Evolutionary conservation across 92 coral and sea anemone genomes (phyloP).

Genomic region (Galaxea fascicularis): DNA sequence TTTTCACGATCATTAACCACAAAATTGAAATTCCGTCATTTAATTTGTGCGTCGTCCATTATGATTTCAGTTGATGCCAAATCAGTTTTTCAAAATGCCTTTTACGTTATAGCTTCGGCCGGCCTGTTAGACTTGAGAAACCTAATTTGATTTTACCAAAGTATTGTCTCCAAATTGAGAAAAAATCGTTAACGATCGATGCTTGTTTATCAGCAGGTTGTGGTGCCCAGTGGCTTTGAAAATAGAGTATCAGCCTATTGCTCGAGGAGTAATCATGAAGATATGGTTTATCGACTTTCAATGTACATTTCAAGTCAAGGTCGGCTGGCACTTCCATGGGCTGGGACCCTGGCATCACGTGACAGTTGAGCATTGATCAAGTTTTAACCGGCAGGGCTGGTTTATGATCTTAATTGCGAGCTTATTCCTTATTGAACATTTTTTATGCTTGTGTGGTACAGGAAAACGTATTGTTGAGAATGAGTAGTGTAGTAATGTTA

Average conservation of each 20-base stretch:
- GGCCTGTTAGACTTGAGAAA: background rate
- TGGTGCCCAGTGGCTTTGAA: background rate
- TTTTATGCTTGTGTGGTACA: background rate
- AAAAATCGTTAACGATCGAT: background rate
- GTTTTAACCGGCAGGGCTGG: constrained; percentile 47
- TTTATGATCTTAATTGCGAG: background rate
- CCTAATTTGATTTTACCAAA: too few relatives aligned
- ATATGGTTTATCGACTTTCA: background rate
- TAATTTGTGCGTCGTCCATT: too few relatives aligned
- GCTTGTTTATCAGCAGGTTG: background rate
- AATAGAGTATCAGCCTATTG: background rate
- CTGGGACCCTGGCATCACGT: constrained; percentile 40
- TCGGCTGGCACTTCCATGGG: constrained; percentile 18
- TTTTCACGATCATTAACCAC: too few relatives aligned
- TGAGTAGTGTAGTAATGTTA: background rate
- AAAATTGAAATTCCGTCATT: background rate
- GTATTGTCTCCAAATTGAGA: too few relatives aligned
- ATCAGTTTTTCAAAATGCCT: too few relatives aligned
- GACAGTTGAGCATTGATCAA: background rate
- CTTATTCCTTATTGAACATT: too few relatives aligned
- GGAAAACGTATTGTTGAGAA: background rate
- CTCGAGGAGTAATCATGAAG: background rate
- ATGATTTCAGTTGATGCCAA: too few relatives aligned
- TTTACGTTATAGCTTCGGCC: too few relatives aligned
- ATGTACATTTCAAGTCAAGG: background rate